Percentiles rank a stretch among this genome's conserved stretches.
Evolutionary conservation across 2,113 vertebrate species (phyloP).

Genomic region (Smithornis capensis): DNA sequence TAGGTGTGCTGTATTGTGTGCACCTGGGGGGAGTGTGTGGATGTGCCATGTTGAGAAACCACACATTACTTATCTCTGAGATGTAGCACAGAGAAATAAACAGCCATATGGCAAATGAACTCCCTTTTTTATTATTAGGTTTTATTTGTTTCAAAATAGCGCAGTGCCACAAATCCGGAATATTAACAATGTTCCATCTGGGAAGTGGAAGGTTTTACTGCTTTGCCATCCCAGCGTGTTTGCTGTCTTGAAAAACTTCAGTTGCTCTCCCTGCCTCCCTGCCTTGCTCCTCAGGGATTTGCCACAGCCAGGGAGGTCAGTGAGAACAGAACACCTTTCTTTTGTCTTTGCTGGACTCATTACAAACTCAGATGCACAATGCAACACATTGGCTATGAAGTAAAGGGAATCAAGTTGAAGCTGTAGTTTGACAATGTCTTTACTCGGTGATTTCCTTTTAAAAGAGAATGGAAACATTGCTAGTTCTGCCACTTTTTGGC

Average conservation of each 20-base stretch:
- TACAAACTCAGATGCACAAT: not conserved
- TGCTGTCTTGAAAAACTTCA: not conserved
- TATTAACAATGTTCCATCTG: conserved; percentile 77
- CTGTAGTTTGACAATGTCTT: fast-evolving
- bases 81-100: conserved; percentile 67
- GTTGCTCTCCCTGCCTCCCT: not conserved
- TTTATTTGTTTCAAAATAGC: conserved; percentile 74
- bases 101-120: conserved; percentile 77
- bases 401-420: not conserved
- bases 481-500: not conserved
- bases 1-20: conserved; percentile 44
- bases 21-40: not conserved
- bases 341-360: not conserved
- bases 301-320: not conserved
- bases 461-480: not conserved
- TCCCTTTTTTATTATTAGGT: conserved; percentile 63
- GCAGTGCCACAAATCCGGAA: conserved; percentile 68
- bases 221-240: not conserved
- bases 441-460: not conserved
- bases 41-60: conserved; percentile 54
- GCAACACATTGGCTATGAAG: not conserved
- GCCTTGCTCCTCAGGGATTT: not conserved
- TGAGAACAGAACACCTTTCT: not conserved
- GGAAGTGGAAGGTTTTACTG: conserved; percentile 51
- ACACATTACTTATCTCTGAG: conserved; percentile 63